Base-by-base conservation (phyloP, 2,888 invertebrate genomes). In the Leptinotarsa haldemani region DNA sequence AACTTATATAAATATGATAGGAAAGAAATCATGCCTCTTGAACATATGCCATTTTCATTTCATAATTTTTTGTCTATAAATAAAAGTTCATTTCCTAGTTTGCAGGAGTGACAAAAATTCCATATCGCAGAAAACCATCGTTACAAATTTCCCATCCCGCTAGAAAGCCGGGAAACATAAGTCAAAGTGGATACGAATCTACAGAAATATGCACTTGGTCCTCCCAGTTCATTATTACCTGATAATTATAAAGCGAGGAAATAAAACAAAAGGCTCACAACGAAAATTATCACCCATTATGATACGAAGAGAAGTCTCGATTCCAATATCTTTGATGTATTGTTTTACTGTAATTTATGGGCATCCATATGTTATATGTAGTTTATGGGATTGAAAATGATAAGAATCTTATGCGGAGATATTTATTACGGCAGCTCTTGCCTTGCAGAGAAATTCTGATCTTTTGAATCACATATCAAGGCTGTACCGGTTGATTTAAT, bases 201-300 rank as follows among this genome's bases (percentile, higher is more conserved):
- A 61, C n/a, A 61, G 40, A 61, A 61, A 61, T 61, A 61, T 25
- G 61, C 68, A 68, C 68, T 58, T 68, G 68, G 68, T 68, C 74
- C 76, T 69, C 76, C 76, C 76, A 76, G 71, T 76, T 76, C 74
- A 76, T 77, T 76, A 78, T 75, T 70, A 63, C 52, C 61, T 56
- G 69, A 71, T 78, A 76, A 78, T 77, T 78, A 74, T 74, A 78
- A 79, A 75, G 78, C 75, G 73, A 75, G 74, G 73, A 76, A 75
- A 79, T 76, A 75, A 84, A 85, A 83, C 53, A 84, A 85, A 84
- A 84, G 83, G 84, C 65, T 72, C 75, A 56, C 70, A 69, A 50
- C 67, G 71, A 65, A 73, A 70, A 73, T 69, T 67, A 75, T 73
- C 69, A 71, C 69, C 73, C 73, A 68, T 70, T 70, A 73, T 66